A percentile compares a stretch with the other conserved stretches of the same genome.
Evolutionary conservation across 2,888 invertebrate genomes (phyloP).

Genomic region (Xanthia togata): DNA sequence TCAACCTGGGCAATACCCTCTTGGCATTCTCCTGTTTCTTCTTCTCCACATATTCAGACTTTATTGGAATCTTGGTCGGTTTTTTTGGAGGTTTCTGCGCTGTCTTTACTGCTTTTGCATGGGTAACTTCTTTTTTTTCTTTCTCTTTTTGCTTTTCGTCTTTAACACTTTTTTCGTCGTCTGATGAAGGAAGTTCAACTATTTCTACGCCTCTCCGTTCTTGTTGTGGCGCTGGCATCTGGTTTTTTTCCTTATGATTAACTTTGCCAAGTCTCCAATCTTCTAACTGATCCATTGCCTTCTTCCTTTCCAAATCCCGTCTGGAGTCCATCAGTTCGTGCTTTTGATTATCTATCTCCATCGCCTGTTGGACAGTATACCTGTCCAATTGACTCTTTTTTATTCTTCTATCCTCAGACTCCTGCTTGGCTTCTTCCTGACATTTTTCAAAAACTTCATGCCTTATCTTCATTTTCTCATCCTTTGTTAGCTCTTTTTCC

Average conservation of each 20-base stretch:
- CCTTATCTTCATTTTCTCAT: conserved; percentile 90
- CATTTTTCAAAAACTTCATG: conserved; percentile 90
- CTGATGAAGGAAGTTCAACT: conserved; percentile 71
- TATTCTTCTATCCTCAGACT: conserved; percentile 87
- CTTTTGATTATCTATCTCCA: conserved; percentile 87
- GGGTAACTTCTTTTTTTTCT: conserved; percentile 40
- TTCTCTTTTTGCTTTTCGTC: conserved; percentile 14
- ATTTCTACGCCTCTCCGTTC: conserved; percentile 70
- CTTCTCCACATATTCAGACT: conserved; percentile 81
- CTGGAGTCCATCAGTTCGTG: conserved; percentile 91
- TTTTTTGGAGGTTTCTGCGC: conserved; percentile 43
- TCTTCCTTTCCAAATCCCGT: conserved; percentile 91
- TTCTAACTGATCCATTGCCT: conserved; percentile 92
- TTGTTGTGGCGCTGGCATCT: conserved; percentile 34
- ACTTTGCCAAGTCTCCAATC: conserved; percentile 86
- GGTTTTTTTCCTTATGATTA: conserved; percentile 8
- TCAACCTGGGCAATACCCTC: conserved; percentile 89
- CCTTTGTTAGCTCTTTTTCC: conserved; percentile 89
- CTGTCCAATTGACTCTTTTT: conserved; percentile 90
- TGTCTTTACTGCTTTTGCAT: conserved; percentile 32
- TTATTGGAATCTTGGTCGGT: conserved; percentile 73
- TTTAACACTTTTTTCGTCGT: conserved; percentile 67
- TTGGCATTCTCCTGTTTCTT: conserved; percentile 80
- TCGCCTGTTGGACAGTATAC: conserved; percentile 86
- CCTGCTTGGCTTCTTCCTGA: conserved; percentile 89